Evolutionary conservation across 2,888 invertebrate genomes (phyloP), one percentile per base, ranked within the genome.

Genomic region (Alsophila aescularia): DNA sequence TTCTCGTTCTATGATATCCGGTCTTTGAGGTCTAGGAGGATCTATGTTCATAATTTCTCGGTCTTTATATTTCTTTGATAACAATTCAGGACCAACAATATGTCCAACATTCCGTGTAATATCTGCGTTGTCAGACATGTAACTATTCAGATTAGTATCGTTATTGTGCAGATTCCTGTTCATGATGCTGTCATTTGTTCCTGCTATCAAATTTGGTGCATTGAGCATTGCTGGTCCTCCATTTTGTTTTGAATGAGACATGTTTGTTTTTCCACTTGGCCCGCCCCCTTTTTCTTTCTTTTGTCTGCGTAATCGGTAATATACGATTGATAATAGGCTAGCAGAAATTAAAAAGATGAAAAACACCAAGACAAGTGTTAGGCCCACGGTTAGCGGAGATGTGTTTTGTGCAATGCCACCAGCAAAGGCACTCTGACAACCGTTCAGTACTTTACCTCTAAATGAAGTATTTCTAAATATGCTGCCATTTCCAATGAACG

Each of bases 1-100:
- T 89, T 98, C 97, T 34, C 98, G 90, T 85, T 98, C 97, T 65
- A 98, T 98, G 21, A 98, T 98, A 79, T 98, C 98, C 0, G 98
- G 98, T 35, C 98, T 91, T 80, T 98, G 97, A 0, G 96, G 96
- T 60, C 96, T 92, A 24, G 95, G 95, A 60, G 94, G 94, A 64
- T 96, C 95, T 43, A 92, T 90, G 0, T 94, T 93, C 73, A 94
- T 94, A 48, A 96, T 94, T 78, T 97, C 97, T 32, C 97, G 93
- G 75, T 97, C 97, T 83, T 97, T 97, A 76, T 96, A 97, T 82
- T 97, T 97, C 77, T 97, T 97, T 0, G 97, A 96, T 36, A 97
- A 93, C 35, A 98, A 85, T 80, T 98, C 98, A 0, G 98, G 97
- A 0, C 95, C 96, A 7, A 96, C 95, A 60, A 97, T 92, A 69